Evolutionary conservation across 2,797 vertebrate genomes (phyloP), one percentile per base, ranked within the genome.

Genomic region (Emydoidea blandingii): DNA sequence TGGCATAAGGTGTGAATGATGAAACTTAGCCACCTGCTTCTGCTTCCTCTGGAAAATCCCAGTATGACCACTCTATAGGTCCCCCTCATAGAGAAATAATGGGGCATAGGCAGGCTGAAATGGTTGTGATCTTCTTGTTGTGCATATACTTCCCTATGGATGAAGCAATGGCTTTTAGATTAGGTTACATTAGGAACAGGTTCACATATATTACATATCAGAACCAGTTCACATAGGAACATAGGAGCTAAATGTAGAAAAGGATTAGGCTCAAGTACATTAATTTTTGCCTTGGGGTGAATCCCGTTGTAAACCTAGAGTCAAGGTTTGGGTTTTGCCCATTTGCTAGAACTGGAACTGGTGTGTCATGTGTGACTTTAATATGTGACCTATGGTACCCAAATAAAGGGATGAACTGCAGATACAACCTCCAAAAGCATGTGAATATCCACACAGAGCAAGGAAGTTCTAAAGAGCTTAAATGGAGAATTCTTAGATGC

Each of bases 161-260:
- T 79, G 89, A 91, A 93, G 37, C 59, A 23, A 1, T 80, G 56
- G 81, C 86, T 76, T 88, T 95, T 95, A 81, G 96, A 88, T 65
- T 81, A 96, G 65, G 83, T 93, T 92, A 86, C 88, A 89, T 97
- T 95, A 88, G 91, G 95, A 95, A 94, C 86, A n/a, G 87, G 49
- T 91, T 95, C 94, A 87, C 88, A 91, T 91, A 3, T 93, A 81
- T 95, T 95, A 96, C 87, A 81, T 96, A 83, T 91, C 81, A 94
- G 50, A 68, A 94, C 95, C 31, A 85, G 90, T 95, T 95, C 4
- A 12, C 81, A 93, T 47, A 68, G 19, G 80, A 76, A 86, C 94
- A 85, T 2, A n/a, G 31, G 19, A 16, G 31, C 74, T 86, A 50
- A 93, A 50, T 54, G 29, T 44, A 85, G 53, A 80, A 94, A 76